Base-by-base conservation (phyloP, 1,140 invertebrate genomes). In the Rhynchophorus ferrugineus region DNA sequence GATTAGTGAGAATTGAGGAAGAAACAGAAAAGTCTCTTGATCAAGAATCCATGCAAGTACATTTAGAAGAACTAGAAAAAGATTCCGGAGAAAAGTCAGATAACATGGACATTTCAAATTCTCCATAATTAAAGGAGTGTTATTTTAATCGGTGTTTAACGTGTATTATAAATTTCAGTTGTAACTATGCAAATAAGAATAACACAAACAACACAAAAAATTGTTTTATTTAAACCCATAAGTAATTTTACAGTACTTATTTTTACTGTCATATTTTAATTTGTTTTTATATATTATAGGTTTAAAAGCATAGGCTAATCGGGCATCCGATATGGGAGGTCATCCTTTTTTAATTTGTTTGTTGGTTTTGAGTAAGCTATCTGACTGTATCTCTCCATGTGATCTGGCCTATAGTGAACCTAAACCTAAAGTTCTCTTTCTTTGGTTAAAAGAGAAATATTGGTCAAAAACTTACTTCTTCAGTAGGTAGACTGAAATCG, bases 371-470 rank as follows among this genome's bases (percentile, higher is more conserved):
- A 68, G 68, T 85, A 97, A 1, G 79, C 78, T 52, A 81, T 80
- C 20, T 85, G 75, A 57, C 97, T 93, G 48, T 83, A 83, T 54
- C 77, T 75, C 72, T 98, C 94, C 21, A 85, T 78, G 44, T 87
- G 73, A 8, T 87, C 81, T 0, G 84, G 77, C 37, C 87, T 78
- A 59, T 87, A 80, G 64, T 88, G 83, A n/a, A 84, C 76, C 95
- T 95, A 98, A 57, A 81, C 80, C 65, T 98, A 97, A 3, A 99
- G 73, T 72, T 98, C 94, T 62, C 82, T 85, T 65, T 97, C 93
- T 66, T 92, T 85, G 29, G 13, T 2, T 13, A 24, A 18, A 35
- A 43, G 22, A 3, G 18, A 43, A 24, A 11, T 24, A 3, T 3
- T 13, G 18, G 14, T n/a, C n/a, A 2, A 44, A 37, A 36, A 50